Conservation (phyloP, 2,113 vertebrate species). For the Leptosomus discolor region DNA sequence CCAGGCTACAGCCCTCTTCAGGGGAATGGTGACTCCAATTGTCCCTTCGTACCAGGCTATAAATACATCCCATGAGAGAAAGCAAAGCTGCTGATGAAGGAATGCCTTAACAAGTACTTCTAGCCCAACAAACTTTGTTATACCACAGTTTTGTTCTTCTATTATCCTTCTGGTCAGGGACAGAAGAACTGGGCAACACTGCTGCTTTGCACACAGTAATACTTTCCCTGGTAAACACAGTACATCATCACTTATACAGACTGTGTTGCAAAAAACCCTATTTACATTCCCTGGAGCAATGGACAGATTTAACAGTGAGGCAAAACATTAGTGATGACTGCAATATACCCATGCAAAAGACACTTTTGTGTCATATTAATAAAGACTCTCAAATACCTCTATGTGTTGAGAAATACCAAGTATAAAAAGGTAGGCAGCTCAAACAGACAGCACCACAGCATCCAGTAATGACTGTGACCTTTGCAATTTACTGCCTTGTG, state of each 20-base stretch:
- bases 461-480: neutral
- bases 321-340: neutral
- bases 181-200: neutral
- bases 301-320: neutral
- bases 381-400: neutral
- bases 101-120: constrained; percentile 20
- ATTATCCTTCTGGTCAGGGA: neutral
- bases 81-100: neutral
- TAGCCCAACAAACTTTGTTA: neutral
- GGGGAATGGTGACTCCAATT: neutral
- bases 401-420: neutral
- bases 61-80: constrained; percentile 25
- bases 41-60: neutral
- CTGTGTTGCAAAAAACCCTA: neutral
- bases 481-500: neutral
- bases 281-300: neutral
- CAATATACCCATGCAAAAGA: neutral
- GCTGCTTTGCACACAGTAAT: neutral
- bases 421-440: neutral
- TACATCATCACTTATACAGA: neutral
- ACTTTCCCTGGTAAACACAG: neutral
- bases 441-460: neutral
- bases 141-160: neutral
- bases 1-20: neutral
- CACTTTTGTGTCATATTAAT: neutral